Evolutionary conservation across 92 coral and sea anemone genomes (phyloP).

Genomic region (Heliopora coerulea): DNA sequence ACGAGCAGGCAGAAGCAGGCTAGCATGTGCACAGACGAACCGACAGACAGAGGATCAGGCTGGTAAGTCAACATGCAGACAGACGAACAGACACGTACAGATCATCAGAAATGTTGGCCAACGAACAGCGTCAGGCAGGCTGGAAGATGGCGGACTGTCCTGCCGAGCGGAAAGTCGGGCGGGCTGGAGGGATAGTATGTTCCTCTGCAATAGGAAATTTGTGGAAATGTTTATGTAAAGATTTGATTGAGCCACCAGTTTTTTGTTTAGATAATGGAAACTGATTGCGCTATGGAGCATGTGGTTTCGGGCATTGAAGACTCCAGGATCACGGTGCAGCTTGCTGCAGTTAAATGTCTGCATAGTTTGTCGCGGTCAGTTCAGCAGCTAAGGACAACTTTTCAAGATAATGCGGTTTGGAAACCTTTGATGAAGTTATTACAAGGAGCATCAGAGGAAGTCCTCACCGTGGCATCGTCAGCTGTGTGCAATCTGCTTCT

Average conservation of each 20-base stretch:
- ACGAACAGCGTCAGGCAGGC: neutral
- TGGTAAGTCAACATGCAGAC: no score
- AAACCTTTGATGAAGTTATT: constrained; percentile 86
- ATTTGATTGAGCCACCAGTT: neutral
- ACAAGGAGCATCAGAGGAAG: constrained; percentile 89
- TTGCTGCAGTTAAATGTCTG: constrained; percentile 97
- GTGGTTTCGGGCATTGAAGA: constrained; percentile 96
- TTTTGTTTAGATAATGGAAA: constrained; percentile 74
- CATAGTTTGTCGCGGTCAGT: constrained; percentile 97
- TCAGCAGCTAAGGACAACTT: constrained; percentile 90
- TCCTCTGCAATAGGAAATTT: no score
- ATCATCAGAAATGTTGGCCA: no score
- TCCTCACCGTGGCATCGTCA: constrained; percentile 94
- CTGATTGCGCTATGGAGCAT: constrained; percentile 91
- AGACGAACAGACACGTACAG: neutral
- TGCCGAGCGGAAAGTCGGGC: no score
- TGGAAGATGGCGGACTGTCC: no score
- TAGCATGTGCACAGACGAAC: no score
- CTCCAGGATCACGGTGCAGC: constrained; percentile 73
- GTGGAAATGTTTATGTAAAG: neutral
- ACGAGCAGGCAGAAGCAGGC: no score
- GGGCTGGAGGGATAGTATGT: no score
- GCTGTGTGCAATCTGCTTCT: constrained; percentile 92
- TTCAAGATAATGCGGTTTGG: constrained; percentile 98
- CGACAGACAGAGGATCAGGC: no score